These are phyloP conservation scores for zebrafish (Danio rerio) DNA, from an alignment of 2,113 vertebrate genomes.

Conservation along the genomic window GRCz12tu NC_133189.1:6204501-6205000, in stretches of 20 bases:
- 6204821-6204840: background rate
- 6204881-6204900: background rate
- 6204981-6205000: background rate
- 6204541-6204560: slow-evolving; percentile 33
- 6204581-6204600: slow-evolving; percentile 45
- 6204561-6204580: slow-evolving; percentile 46
- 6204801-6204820: slow-evolving; percentile 36
- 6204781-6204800: slow-evolving; percentile 7
- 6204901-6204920: background rate
- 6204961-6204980: background rate
- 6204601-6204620: slow-evolving; percentile 40
- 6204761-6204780: slow-evolving; percentile 15
- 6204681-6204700: slow-evolving; percentile 44
- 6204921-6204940: background rate
- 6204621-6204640: slow-evolving; percentile 42
- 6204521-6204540: slow-evolving; percentile 57
- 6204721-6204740: slow-evolving; percentile 23
- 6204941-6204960: background rate
- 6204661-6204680: slow-evolving; percentile 44
- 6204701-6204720: slow-evolving; percentile 45
- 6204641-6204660: slow-evolving; percentile 41
- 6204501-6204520: slow-evolving; percentile 83
- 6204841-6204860: slow-evolving; percentile 16
- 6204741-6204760: slow-evolving; percentile 42
- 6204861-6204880: slow-evolving; percentile 17